Percentiles rank a stretch among this genome's conserved stretches.
Evolutionary conservation across 2,113 vertebrate species (phyloP).

Genomic region (Monarcha castaneiventris): DNA sequence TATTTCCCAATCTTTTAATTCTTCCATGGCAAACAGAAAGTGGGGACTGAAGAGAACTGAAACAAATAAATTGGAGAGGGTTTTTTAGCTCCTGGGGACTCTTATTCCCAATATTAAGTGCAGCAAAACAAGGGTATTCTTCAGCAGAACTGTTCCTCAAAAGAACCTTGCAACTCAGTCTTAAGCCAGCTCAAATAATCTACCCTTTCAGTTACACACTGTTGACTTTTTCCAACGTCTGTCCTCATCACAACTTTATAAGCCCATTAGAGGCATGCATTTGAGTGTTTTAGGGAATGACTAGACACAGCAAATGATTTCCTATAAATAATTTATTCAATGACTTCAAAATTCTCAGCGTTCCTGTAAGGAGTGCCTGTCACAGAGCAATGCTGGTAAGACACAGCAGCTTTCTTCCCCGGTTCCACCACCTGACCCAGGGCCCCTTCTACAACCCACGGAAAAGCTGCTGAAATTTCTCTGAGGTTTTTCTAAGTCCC

Average conservation of each 20-base stretch:
- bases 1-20: not conserved
- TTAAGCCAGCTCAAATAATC: not conserved
- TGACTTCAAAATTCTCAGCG: not conserved
- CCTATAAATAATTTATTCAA: slow-evolving; percentile 45
- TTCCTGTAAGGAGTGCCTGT: slow-evolving; percentile 48
- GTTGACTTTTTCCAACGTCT: not conserved
- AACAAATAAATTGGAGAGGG: not conserved
- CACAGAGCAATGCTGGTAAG: slow-evolving; percentile 26
- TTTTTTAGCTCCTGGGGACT: not conserved
- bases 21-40: not conserved
- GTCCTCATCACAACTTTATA: slow-evolving; percentile 35
- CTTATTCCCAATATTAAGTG: not conserved
- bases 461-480: not conserved
- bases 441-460: not conserved
- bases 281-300: slow-evolving; percentile 48
- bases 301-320: slow-evolving; percentile 49
- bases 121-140: not conserved
- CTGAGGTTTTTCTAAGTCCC: not conserved
- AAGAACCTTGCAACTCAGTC: not conserved
- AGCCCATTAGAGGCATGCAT: slow-evolving; percentile 44
- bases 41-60: not conserved
- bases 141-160: not conserved
- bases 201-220: not conserved
- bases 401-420: not conserved
- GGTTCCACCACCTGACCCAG: not conserved